These are phyloP conservation scores for Archaeoteleia sp. DNA, from an alignment of 2,888 invertebrate genomes.

Conservation along the genomic window DNA sequence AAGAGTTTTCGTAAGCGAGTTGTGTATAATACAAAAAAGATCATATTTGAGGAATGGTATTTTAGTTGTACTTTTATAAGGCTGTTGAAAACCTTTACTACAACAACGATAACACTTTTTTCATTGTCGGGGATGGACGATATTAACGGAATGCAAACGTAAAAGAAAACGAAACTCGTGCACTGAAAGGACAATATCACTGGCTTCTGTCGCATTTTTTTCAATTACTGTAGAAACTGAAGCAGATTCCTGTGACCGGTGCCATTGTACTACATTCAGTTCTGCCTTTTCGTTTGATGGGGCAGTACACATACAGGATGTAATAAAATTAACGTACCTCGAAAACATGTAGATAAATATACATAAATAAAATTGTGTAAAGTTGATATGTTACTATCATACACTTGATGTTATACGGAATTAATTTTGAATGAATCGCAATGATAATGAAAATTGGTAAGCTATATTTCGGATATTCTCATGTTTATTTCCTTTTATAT, in stretches of 20 bases:
- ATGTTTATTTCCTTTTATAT: no score
- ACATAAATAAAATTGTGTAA: no score
- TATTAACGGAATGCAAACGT: slow-evolving; percentile 35
- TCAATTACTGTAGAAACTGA: slow-evolving; percentile 31
- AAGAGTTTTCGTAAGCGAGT: no score
- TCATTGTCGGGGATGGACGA: slow-evolving; percentile 4
- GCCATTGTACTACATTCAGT: slow-evolving; percentile 37
- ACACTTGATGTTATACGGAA: no score
- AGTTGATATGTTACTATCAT: no score
- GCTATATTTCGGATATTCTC: no score
- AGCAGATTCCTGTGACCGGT: slow-evolving; percentile 31
- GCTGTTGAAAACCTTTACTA: slow-evolving; percentile 16
- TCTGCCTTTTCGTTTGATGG: slow-evolving; percentile 35
- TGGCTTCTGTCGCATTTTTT: slow-evolving; percentile 38
- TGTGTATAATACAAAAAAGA: no score
- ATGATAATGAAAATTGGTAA: no score
- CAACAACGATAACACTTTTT: slow-evolving; percentile 10
- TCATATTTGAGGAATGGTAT: no score
- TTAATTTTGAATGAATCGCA: no score
- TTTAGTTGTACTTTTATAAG: no score
- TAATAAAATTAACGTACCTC: slow-evolving; percentile 31
- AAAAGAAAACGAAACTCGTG: slow-evolving; percentile 30
- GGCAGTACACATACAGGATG: slow-evolving; percentile 45
- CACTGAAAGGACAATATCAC: slow-evolving; percentile 34
- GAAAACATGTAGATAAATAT: slow-evolving; percentile 31